Evolutionary conservation across 2,888 invertebrate species (phyloP).

Genomic region (Apoda limacodes): DNA sequence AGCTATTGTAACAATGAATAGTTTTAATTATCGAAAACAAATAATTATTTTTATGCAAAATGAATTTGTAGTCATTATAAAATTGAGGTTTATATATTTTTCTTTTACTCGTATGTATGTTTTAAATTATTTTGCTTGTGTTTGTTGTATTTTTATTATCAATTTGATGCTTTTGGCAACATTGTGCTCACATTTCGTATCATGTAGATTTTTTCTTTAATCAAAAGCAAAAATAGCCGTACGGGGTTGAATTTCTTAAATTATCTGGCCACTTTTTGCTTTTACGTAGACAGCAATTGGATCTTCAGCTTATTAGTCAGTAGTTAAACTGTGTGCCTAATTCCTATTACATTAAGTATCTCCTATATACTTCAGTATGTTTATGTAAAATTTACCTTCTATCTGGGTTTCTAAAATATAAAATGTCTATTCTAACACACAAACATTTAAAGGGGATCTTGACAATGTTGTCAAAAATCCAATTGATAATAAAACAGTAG

Average conservation of each 20-base stretch:
- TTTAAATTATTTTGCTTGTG: conserved; percentile 54
- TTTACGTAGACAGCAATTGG: conserved; percentile 52
- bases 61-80: conserved; percentile 16
- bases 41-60: conserved; percentile 2
- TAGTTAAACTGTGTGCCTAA: conserved; percentile 52
- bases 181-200: conserved; percentile 58
- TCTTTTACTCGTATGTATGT: conserved; percentile 26
- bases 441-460: conserved; percentile 25
- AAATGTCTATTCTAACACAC: conserved; percentile 21
- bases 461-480: conserved; percentile 65
- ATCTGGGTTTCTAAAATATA: conserved; percentile 19
- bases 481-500: conserved; percentile 59
- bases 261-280: conserved; percentile 46
- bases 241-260: conserved; percentile 23
- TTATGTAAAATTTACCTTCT: conserved; percentile 24
- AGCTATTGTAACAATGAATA: no score
- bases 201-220: conserved; percentile 28
- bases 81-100: conserved; percentile 20
- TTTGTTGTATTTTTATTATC: conserved; percentile 65
- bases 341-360: conserved; percentile 26
- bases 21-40: neutral
- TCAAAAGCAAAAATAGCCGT: conserved; percentile 48
- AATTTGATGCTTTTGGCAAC: conserved; percentile 68
- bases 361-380: conserved; percentile 31
- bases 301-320: conserved; percentile 49